phyloP scores from a whole-genome alignment of 2,797 vertebrate genomes.

The Lepilemur septentrionalis region DNA sequence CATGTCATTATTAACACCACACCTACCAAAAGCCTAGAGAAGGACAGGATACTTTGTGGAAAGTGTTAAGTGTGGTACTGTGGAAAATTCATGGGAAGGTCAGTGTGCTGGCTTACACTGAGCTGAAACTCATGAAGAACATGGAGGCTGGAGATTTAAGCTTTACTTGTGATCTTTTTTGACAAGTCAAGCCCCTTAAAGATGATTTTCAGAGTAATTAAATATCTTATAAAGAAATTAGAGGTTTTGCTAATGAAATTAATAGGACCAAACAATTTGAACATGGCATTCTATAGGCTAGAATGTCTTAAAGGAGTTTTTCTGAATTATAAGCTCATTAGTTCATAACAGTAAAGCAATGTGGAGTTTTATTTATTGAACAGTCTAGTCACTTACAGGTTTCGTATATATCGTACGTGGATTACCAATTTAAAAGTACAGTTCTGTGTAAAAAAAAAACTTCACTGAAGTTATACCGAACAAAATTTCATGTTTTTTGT shows the following conservation, averaged over 20 bases:
- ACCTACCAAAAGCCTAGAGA: not conserved
- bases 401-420: conserved; percentile 25
- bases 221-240: not conserved
- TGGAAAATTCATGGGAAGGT: not conserved
- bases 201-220: not conserved
- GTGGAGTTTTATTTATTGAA: conserved; percentile 26
- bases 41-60: not conserved
- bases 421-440: conserved; percentile 8
- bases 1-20: conserved; percentile 74
- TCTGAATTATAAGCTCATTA: conserved; percentile 28
- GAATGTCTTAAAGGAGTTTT: conserved; percentile 41
- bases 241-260: not conserved
- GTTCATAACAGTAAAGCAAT: not conserved
- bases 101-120: not conserved
- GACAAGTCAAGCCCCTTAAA: not conserved
- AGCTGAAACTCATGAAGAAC: not conserved
- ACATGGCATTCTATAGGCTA: not conserved
- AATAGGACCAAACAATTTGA: conserved; percentile 10
- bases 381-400: conserved; percentile 15
- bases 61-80: not conserved
- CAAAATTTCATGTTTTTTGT: conserved; percentile 40
- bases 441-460: conserved; percentile 45
- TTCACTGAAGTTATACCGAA: conserved; percentile 12
- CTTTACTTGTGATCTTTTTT: not conserved
- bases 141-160: not conserved